Evolutionary conservation across 1,140 invertebrate genomes (phyloP), one percentile per base, ranked within the genome.

Genomic region (Conopomorpha cramerella): DNA sequence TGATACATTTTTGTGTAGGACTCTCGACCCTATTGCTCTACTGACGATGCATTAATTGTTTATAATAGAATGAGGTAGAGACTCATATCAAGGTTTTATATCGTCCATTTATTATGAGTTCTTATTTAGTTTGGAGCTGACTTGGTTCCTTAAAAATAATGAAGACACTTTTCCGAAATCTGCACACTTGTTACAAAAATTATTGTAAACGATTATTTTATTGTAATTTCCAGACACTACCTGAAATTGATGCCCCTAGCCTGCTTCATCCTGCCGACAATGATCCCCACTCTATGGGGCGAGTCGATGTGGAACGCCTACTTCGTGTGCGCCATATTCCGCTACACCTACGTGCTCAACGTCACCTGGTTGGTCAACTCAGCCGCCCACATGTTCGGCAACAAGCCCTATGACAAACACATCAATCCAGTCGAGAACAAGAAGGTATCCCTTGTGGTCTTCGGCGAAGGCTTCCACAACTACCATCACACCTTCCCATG

Each of bases 331-430:
- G 74, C 83, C 3, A 51, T 89, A 8, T 77, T 89, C 36, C 77
- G 89, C 6, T 91, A 88, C 65, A 74, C 80, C 3, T 61, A 83
- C 25, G 81, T 80, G 3, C 71, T 91, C 2, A 84, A 92, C 59
- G 72, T 79, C n/a, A 92, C 89, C 0, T 91, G 88, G 86, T 66
- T 86, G 6, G 88, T 92, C 13, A 92, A 92, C 70, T 87, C 84
- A 39, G 80, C 82, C 2, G 89, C 89, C 8, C 89, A 91, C 54
- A 77, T 85, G 50, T 88, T 81, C 68, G 90, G 90, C n/a, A 66
- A 71, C 51, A 82, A 81, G 43, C 88, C 89, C 0, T 92, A 90
- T 56, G 88, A 92, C 55, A 72, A 82, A 81, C 78, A 83, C 81
- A 72, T 85, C 31, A 82, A 83, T 46, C 85, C 87, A 2, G 78